Conservation (phyloP, 2,113 vertebrate species). For the Brevimyrus niger region DNA sequence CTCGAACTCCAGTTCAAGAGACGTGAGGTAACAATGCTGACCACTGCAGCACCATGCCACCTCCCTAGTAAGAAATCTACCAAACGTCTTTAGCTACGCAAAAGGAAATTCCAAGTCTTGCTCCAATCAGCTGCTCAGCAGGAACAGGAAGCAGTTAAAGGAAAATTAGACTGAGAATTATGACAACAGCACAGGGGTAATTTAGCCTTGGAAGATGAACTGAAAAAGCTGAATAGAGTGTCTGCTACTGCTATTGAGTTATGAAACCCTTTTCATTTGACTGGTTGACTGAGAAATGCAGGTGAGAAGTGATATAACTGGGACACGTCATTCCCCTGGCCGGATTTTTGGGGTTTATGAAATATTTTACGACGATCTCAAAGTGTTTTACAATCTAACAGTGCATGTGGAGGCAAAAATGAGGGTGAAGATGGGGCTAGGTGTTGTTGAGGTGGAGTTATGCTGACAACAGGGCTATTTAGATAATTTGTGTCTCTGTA, state of each 20-base stretch:
- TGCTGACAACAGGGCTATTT: background rate
- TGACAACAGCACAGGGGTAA: background rate
- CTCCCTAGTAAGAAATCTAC: background rate
- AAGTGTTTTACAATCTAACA: background rate
- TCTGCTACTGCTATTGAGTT: background rate
- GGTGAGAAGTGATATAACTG: background rate
- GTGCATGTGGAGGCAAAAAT: background rate
- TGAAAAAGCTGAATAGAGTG: background rate
- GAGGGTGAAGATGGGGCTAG: background rate
- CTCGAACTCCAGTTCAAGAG: background rate
- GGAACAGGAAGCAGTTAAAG: background rate
- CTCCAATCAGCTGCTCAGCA: background rate
- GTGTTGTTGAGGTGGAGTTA: background rate
- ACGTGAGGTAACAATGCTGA: background rate
- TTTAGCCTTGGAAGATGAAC: background rate
- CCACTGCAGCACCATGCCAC: background rate
- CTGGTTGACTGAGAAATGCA: background rate
- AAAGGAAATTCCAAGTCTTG: background rate
- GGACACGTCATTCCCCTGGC: background rate
- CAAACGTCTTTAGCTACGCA: background rate
- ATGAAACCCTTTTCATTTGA: background rate
- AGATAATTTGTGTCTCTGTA: background rate
- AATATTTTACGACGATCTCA: background rate
- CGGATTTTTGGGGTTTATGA: background rate
- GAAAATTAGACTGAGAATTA: background rate